Percentiles rank a stretch among this genome's conserved stretches.
These are phyloP conservation scores for Dinoponera quadriceps DNA, from an alignment of 1,140 invertebrate genomes.

Conservation along the genomic window DNA sequence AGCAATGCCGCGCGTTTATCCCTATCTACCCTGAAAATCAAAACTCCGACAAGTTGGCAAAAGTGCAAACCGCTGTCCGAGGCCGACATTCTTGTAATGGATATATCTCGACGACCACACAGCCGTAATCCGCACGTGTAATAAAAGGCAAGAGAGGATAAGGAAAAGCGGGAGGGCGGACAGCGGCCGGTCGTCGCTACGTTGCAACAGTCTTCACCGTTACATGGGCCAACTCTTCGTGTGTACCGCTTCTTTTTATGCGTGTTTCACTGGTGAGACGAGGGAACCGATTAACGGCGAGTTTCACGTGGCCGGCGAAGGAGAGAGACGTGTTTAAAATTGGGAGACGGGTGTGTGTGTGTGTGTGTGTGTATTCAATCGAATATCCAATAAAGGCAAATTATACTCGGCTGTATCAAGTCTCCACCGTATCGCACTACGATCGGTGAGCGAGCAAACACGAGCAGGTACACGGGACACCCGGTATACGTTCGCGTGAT, in stretches of 20 bases:
- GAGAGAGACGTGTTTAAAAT: neutral
- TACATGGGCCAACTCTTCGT: conserved; percentile 44
- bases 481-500: neutral
- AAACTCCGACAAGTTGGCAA: conserved; percentile 60
- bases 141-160: conserved; percentile 65
- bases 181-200: neutral
- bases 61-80: conserved; percentile 65
- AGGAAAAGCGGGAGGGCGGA: conserved; percentile 41
- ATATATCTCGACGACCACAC: conserved; percentile 66
- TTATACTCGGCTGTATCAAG: neutral
- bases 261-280: neutral
- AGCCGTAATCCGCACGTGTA: conserved; percentile 68
- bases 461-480: neutral
- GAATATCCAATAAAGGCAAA: neutral
- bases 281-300: neutral
- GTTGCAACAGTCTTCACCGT: conserved; percentile 64
- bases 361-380: neutral
- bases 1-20: conserved; percentile 8
- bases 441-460: neutral
- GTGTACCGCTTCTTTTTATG: neutral
- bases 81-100: conserved; percentile 68
- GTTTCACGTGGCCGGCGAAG: neutral
- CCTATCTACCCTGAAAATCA: conserved; percentile 61
- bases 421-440: neutral
- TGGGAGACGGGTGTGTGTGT: neutral